Base-by-base conservation (phyloP, 2,888 invertebrate species). In the Subacronicta megacephala region DNA sequence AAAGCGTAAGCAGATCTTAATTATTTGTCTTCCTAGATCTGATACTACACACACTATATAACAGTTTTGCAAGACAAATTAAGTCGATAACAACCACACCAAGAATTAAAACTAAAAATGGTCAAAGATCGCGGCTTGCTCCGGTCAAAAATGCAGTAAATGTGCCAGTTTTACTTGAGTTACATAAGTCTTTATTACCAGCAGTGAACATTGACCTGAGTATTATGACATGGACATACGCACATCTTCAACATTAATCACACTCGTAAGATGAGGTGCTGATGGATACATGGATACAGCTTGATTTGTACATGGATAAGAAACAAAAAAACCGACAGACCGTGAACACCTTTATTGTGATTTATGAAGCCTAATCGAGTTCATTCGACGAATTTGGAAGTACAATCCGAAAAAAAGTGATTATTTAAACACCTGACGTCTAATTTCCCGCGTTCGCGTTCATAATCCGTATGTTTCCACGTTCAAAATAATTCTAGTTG, bases 201-300 rank as follows among this genome's bases (percentile, higher is more conserved):
- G 35, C n/a, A 35, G 42, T 23, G 23, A 44, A 68, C 58, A 68
- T 58, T 63, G 66, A 66, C 68, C 68, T 41, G 53, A 0, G 7
- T 23, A 44, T 66, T 65, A 52, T 57, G 65, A 49, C 43, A 56
- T 44, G 37, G 23, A 20, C 6, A 18, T 50, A 35, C 20, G 16
- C 23, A 15, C 56, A 62, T 67, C 47, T 57, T 42, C n/a, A 37
- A 38, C 37, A 56, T 62, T 47, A 29, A 51, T 62, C 47, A 41
- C 47, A 29, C 31, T 59, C 43, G 26, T 45, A 31, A 35, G 37
- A 56, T 62, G 4, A 31, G 10, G 6, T 7, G 43, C 10, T 37
- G 35, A 52, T 56, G 29, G 3, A 16, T n/a, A 26, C n/a, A 41
- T 12, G n/a, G n/a, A n/a, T n/a, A n/a, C n/a, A n/a, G 16, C 38